Percentiles rank a stretch among this genome's conserved stretches.
Conservation (phyloP, 1,140 invertebrate genomes). For the Drosophila saltans region DNA sequence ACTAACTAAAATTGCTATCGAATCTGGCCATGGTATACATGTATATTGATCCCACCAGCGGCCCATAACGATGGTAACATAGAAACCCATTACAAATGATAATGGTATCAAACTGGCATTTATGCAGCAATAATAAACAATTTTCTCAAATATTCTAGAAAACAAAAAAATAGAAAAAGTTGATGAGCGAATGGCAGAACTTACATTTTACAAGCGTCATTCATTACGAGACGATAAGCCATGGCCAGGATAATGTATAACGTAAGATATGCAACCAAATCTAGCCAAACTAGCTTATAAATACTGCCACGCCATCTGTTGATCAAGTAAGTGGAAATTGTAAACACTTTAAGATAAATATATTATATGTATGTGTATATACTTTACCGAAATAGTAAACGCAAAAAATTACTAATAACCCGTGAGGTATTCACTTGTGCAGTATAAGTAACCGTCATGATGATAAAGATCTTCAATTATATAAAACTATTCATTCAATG, state of each 20-base stretch:
- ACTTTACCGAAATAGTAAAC: constrained; percentile 50
- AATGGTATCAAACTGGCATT: constrained; percentile 92
- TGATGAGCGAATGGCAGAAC: neutral
- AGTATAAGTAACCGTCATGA: constrained; percentile 77
- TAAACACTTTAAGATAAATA: too few species aligned
- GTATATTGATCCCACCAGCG: constrained; percentile 96
- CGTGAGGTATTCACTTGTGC: constrained; percentile 57
- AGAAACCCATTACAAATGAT: constrained; percentile 95
- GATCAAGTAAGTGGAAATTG: too few species aligned
- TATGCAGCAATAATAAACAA: constrained; percentile 89
- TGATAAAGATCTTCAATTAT: neutral
- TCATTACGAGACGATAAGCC: constrained; percentile 91
- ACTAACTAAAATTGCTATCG: constrained; percentile 90
- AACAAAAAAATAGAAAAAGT: neutral
- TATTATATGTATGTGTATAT: constrained; percentile 70
- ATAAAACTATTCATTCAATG: neutral
- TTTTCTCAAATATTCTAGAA: constrained; percentile 88
- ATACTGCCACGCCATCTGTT: constrained; percentile 97
- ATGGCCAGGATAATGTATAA: constrained; percentile 93
- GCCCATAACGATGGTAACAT: constrained; percentile 95
- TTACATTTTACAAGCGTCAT: constrained; percentile 89
- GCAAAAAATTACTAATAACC: constrained; percentile 63
- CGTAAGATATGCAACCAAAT: constrained; percentile 92
- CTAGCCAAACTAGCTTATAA: constrained; percentile 97
- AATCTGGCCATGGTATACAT: constrained; percentile 91